Evolutionary conservation across 53 echinoderm and acorn worm species (phyloP).

Genomic region (Holothuria leucospilota): DNA sequence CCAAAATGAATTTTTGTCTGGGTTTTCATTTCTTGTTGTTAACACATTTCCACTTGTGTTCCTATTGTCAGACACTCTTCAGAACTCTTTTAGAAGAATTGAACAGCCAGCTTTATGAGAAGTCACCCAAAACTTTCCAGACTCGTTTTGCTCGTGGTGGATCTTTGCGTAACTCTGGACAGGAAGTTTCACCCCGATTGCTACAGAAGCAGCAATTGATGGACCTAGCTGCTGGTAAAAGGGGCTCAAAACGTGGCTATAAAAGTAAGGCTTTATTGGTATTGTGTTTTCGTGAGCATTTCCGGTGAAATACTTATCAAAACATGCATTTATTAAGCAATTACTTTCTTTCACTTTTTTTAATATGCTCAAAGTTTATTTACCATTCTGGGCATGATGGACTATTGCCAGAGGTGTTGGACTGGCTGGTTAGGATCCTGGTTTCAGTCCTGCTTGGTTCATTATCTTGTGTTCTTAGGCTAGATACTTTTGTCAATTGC

Average conservation of each 20-base stretch:
- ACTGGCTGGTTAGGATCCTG: too few relatives aligned
- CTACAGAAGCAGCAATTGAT: conserved; percentile 80
- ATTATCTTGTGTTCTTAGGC: too few relatives aligned
- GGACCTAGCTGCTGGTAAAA: conserved; percentile 72
- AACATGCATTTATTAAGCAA: too few relatives aligned
- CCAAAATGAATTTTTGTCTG: neutral
- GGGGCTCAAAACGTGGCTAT: conserved; percentile 35
- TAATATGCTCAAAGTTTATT: too few relatives aligned
- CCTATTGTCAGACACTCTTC: conserved; percentile 71
- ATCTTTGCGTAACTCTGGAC: conserved; percentile 81
- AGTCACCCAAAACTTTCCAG: conserved; percentile 83
- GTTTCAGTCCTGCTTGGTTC: too few relatives aligned
- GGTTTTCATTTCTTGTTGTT: neutral
- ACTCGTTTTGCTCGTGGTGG: conserved; percentile 75
- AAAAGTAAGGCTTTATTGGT: conserved; percentile 8
- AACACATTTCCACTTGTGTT: too few relatives aligned
- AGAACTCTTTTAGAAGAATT: conserved; percentile 83
- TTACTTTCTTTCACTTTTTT: too few relatives aligned
- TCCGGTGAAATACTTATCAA: too few relatives aligned
- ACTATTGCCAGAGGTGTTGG: too few relatives aligned
- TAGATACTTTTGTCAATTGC: too few relatives aligned
- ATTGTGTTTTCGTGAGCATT: too few relatives aligned
- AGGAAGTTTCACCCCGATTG: conserved; percentile 67
- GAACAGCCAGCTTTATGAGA: conserved; percentile 88
- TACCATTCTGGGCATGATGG: too few relatives aligned